Conservation (phyloP, 2,888 invertebrate species). For the Hofmannophila pseudospretella region DNA sequence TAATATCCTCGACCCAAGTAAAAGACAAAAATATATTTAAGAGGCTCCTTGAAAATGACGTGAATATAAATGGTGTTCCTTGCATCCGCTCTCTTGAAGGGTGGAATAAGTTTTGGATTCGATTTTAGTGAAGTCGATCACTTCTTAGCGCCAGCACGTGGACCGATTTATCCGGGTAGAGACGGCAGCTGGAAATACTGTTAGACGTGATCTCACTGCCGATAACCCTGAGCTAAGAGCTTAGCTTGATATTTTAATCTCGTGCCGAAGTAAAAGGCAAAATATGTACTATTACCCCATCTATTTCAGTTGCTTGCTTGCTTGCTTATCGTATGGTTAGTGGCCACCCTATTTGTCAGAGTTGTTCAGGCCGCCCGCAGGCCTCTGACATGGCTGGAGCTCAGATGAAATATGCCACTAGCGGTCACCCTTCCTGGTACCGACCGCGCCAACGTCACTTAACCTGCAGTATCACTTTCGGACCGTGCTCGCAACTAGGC, state of each 20-base stretch:
- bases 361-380: too few relatives aligned
- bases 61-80: neutral
- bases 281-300: neutral
- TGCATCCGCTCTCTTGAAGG: neutral
- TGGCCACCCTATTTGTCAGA: too few relatives aligned
- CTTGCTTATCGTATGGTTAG: too few relatives aligned
- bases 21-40: constrained; percentile 1
- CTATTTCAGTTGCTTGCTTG: too few relatives aligned
- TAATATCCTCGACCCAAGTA: neutral
- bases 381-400: too few relatives aligned
- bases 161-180: constrained; percentile 38
- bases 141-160: constrained; percentile 31
- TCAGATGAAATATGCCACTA: too few relatives aligned
- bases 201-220: constrained; percentile 49
- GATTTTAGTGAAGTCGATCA: constrained; percentile 21
- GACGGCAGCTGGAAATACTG: constrained; percentile 37
- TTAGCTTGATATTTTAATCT: constrained; percentile 30
- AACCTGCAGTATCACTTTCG: too few relatives aligned
- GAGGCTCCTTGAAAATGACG: neutral
- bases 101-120: constrained; percentile 13
- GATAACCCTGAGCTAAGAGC: constrained; percentile 32
- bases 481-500: too few relatives aligned
- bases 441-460: too few relatives aligned
- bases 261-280: neutral
- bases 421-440: too few relatives aligned